Base-by-base conservation (phyloP, 1,140 invertebrate species). In the Drosophila teissieri region DNA sequence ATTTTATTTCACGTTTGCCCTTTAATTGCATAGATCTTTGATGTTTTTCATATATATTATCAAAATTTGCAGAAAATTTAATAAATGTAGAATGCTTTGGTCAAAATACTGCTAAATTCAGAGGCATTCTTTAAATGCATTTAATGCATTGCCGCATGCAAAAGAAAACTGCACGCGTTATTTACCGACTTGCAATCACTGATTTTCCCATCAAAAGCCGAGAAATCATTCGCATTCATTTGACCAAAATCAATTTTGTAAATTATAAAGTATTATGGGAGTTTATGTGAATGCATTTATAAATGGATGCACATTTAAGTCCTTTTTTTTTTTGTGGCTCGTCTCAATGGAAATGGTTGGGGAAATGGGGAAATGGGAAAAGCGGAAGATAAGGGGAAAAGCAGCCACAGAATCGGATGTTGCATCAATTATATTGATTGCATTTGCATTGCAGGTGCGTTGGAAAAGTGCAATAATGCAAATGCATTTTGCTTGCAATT, bases 381-480 rank as follows among this genome's bases (percentile, higher is more conserved):
- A n/a, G 40, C 2, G 31, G 40, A 11, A 12, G 11, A 22, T 0
- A 15, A 4, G 22, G 24, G 61, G 40, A 4, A 14, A n/a, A 10
- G 17, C 34, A 24, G 67, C 63, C 42, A 44, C 51, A 56, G 44
- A 48, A 48, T 45, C 27, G 61, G 64, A 68, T 68, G 64, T 44
- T 70, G 67, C 65, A 70, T 70, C 67, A 70, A 70, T 70, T 70
- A 70, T 70, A 70, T 70, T 70, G 67, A 70, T 70, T 70, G 67
- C 67, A 70, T 70, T 70, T 69, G 51, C 67, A 56, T 70, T 69
- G 64, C 24, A 5, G 31, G 8, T 48, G 51, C 42, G n/a, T 56
- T 39, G 17, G 51, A 70, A 70, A 70, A 70, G 67, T 57, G 67
- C 67, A 70, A 70, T 70, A 70, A 70, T 70, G 67, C 42, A 70